Evolutionary conservation across 2,888 invertebrate genomes (phyloP).

Genomic region (Idaea aversata): DNA sequence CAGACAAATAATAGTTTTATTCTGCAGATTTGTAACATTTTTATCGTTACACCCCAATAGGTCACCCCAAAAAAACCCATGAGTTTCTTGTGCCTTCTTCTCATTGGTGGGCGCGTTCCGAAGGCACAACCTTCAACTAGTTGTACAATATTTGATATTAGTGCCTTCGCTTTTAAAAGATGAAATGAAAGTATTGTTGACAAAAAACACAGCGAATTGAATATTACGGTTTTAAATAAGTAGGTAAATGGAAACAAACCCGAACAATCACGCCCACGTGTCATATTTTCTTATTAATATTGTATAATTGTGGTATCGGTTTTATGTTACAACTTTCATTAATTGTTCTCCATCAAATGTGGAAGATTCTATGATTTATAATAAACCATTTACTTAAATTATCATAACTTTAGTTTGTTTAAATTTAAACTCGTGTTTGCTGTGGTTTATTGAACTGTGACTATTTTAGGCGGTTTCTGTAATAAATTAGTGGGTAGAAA

Average conservation of each 20-base stretch:
- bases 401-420: background rate
- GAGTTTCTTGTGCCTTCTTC: too few relatives aligned
- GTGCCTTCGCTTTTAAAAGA: too few relatives aligned
- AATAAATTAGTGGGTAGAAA: background rate
- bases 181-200: too few relatives aligned
- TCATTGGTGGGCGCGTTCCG: too few relatives aligned
- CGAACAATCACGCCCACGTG: slow-evolving; percentile 51
- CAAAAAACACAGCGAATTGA: too few relatives aligned
- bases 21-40: too few relatives aligned
- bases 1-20: too few relatives aligned
- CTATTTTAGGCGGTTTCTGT: background rate
- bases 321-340: slow-evolving; percentile 49
- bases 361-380: slow-evolving; percentile 29
- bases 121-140: too few relatives aligned
- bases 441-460: background rate
- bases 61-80: too few relatives aligned
- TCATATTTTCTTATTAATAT: slow-evolving; percentile 56
- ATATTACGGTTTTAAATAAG: too few relatives aligned
- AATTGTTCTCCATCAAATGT: slow-evolving; percentile 46
- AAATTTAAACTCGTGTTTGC: background rate
- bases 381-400: slow-evolving; percentile 22
- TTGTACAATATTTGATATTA: too few relatives aligned
- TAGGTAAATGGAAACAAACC: slow-evolving; percentile 39
- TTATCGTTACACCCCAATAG: too few relatives aligned
- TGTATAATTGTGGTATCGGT: slow-evolving; percentile 55